Base-by-base conservation (phyloP, 2,888 invertebrate species). In the Rhodophaea formosa region DNA sequence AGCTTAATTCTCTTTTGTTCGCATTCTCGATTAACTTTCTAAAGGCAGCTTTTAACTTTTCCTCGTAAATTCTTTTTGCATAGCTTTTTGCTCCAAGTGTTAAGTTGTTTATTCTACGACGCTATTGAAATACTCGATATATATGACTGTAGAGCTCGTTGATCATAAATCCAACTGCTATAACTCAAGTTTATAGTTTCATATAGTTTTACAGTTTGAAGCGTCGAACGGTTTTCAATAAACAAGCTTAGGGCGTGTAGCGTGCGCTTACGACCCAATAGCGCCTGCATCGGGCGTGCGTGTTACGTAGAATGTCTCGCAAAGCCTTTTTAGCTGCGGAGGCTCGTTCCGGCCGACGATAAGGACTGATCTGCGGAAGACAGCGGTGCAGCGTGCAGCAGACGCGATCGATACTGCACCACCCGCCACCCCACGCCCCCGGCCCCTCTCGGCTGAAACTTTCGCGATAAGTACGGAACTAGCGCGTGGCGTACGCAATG, bases 381-480 rank as follows among this genome's bases (percentile, higher is more conserved):
- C 90, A 89, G 86, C 84, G 82, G 69, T 84, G 88, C 88, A 87
- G 78, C 80, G 82, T 83, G 84, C 85, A 85, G 84, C 81, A 89
- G 89, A 89, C 90, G 77, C 82, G 88, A 89, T 91, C 90, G 90
- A 90, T 90, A 89, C 70, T 85, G 88, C 87, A 88, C 77, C 82
- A 59, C 60, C 65, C 64, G 62, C 64, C 60, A 66, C 66, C 61
- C 60, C 67, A 66, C 62, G 66, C 67, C 67, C 63, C 70, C 62
- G 61, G 58, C 69, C 71, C 62, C 64, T 64, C 68, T 75, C 80
- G 84, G 83, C 88, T 88, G 89, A 88, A 91, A 91, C 82, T 91
- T 91, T 89, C 82, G 86, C 87, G 89, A 89, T 89, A 90, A 90
- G 89, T 91, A 88, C 86, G 81, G 84, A 89, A 89, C 88, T 88